Evolutionary conservation across 2,797 vertebrate genomes (phyloP).

Genomic region (Hylomyscus alleni): DNA sequence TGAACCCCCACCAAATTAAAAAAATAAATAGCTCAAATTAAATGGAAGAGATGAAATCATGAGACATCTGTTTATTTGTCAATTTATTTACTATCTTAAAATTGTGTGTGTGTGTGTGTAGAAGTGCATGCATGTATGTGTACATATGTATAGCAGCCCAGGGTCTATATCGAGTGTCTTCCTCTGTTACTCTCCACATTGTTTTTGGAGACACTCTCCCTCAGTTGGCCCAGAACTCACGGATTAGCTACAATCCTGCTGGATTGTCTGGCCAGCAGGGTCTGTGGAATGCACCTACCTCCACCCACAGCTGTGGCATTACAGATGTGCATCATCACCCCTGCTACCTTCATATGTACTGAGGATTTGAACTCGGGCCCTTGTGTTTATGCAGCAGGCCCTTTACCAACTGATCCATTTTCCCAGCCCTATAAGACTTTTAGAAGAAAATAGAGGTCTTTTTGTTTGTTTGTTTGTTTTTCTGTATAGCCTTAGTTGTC

Average conservation of each 20-base stretch:
- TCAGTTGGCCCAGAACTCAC: not conserved
- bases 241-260: not conserved
- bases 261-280: not conserved
- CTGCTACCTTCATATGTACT: not conserved
- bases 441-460: not conserved
- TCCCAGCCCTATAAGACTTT: not conserved
- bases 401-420: not conserved
- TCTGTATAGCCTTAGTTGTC: too few species aligned
- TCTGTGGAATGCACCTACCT: not conserved
- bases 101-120: not conserved
- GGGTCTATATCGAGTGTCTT: not conserved
- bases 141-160: not conserved
- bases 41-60: not conserved
- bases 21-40: not conserved
- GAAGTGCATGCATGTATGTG: not conserved
- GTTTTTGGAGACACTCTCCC: not conserved
- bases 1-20: not conserved
- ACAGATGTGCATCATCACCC: not conserved
- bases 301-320: not conserved
- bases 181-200: not conserved
- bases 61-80: not conserved
- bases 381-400: not conserved
- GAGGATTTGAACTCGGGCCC: not conserved
- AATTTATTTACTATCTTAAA: not conserved
- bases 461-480: too few species aligned